A percentile compares a stretch with the other conserved stretches of the same genome.
Conservation (phyloP, 2,888 invertebrate genomes). For the Cryptocephalus moraei region DNA sequence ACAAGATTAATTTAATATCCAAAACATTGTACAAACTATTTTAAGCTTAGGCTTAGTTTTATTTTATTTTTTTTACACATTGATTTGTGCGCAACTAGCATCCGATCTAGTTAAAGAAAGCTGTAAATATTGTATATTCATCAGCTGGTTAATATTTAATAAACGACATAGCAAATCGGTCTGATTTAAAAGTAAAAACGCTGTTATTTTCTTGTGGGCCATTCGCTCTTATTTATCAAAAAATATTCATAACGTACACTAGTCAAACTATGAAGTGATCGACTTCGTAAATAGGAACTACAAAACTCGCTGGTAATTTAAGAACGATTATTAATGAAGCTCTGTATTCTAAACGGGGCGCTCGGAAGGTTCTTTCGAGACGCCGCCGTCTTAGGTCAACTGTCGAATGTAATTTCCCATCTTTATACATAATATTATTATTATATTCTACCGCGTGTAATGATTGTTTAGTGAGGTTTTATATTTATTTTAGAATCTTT, state of each 20-base stretch:
- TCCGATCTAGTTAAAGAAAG: slow-evolving; percentile 15
- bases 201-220: slow-evolving; percentile 21
- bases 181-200: slow-evolving; percentile 12
- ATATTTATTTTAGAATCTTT: neutral
- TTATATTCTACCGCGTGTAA: no score
- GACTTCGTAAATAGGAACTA: slow-evolving; percentile 56
- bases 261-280: slow-evolving; percentile 35
- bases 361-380: neutral
- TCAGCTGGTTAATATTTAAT: slow-evolving; percentile 23
- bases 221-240: slow-evolving; percentile 27
- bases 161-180: slow-evolving; percentile 17
- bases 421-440: no score
- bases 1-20: no score
- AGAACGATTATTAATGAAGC: slow-evolving; percentile 44
- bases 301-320: slow-evolving; percentile 69
- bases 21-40: slow-evolving; percentile 22
- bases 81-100: slow-evolving; percentile 15
- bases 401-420: no score
- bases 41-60: slow-evolving; percentile 17
- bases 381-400: neutral
- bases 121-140: slow-evolving; percentile 38
- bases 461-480: neutral
- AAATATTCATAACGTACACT: slow-evolving; percentile 26
- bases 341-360: neutral
- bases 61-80: slow-evolving; percentile 16